Conservation (phyloP, 1,140 invertebrate genomes). For the Latrodectus geometricus region DNA sequence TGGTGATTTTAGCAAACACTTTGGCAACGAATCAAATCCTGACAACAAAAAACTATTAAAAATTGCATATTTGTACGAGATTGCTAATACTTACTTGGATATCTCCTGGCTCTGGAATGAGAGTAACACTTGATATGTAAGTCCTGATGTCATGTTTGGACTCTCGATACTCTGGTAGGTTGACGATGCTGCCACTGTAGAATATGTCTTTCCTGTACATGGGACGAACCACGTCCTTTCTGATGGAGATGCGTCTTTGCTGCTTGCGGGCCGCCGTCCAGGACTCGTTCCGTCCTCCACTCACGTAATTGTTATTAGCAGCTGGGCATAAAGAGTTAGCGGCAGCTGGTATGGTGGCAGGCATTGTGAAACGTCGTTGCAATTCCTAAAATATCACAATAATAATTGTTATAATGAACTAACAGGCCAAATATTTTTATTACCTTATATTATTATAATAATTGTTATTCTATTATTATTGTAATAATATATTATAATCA, state of each 20-base stretch:
- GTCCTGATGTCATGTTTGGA: conserved; percentile 91
- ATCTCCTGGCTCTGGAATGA: conserved; percentile 73
- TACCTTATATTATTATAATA: no score
- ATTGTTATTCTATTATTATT: no score
- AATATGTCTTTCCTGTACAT: conserved; percentile 97
- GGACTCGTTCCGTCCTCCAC: conserved; percentile 4
- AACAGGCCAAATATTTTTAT: no score
- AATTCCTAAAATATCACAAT: conserved; percentile 8
- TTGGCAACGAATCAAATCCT: no score
- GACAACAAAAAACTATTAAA: no score
- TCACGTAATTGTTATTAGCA: conserved; percentile 33
- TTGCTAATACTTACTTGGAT: no score
- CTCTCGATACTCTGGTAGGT: conserved; percentile 88
- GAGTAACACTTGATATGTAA: conserved; percentile 80
- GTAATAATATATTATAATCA: no score
- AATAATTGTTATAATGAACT: no score
- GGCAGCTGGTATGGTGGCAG: conserved; percentile 31
- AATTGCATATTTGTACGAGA: no score
- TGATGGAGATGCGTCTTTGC: conserved; percentile 24
- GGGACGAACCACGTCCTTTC: conserved; percentile 81
- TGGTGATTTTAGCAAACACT: no score
- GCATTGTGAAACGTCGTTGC: conserved; percentile 53
- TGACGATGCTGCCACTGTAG: conserved; percentile 93
- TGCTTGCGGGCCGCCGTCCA: conserved; percentile 17
- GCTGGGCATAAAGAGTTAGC: conserved; percentile 10